Evolutionary conservation across 2,888 invertebrate genomes (phyloP).

Genomic region (Metacarcinus magister): DNA sequence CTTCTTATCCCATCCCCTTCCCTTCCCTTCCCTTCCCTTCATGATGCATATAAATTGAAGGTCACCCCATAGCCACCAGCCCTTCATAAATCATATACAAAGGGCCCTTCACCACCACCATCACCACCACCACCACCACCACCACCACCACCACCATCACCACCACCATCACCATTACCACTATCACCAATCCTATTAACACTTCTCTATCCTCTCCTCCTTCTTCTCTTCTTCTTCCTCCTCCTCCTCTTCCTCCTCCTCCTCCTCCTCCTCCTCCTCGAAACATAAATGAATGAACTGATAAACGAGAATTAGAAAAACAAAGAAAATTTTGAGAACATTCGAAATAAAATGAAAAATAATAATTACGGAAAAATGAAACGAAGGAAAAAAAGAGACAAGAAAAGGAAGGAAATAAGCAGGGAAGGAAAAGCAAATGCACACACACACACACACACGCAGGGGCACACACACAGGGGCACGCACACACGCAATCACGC

Average conservation of each 20-base stretch:
- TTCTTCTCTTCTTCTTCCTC: too few species aligned
- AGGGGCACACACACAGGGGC: neutral
- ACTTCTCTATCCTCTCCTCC: neutral
- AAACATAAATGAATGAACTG: neutral
- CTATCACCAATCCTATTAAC: neutral
- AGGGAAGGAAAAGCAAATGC: neutral
- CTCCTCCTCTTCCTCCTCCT: too few species aligned
- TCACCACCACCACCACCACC: too few species aligned
- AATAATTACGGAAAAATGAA: neutral
- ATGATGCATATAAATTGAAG: too few species aligned
- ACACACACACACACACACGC: constrained; percentile 10
- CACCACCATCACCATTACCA: neutral
- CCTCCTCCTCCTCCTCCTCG: too few species aligned
- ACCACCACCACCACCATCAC: too few species aligned
- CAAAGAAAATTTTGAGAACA: neutral
- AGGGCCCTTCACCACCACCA: too few species aligned
- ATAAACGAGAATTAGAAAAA: neutral
- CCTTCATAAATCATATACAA: too few species aligned
- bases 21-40: too few species aligned
- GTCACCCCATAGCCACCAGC: too few species aligned
- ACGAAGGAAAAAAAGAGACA: neutral
- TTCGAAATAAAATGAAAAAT: neutral
- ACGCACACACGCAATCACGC: neutral
- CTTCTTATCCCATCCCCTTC: too few species aligned
- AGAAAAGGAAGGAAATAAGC: neutral